Evolutionary conservation across 2,797 vertebrate species (phyloP), one percentile per base, ranked within the genome.

Genomic region (Kryptolebias ocellatus): DNA sequence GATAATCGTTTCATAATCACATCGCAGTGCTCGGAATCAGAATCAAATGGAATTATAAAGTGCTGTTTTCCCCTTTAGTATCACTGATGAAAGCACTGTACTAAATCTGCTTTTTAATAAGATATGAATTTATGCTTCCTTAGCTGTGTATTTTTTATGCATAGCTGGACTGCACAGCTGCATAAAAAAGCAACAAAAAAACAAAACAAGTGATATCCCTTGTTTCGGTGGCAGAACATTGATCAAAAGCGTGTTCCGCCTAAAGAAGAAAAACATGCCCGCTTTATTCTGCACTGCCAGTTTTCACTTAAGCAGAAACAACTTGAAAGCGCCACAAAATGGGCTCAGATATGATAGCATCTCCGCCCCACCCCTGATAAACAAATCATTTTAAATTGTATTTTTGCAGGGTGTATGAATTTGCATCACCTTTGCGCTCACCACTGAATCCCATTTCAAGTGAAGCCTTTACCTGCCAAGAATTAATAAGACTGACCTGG

Each of bases 181-280:
- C 5, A 34, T 34, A 34, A 34, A 34, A 34, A 34, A 82, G 76
- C 78, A 77, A 74, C 58, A 79, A 45, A 63, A 62, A 83, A 44
- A 61, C 60, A 81, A 79, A 92, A 80, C 74, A 81, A 78, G 74
- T 81, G 72, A 86, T 79, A 75, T 83, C 87, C 78, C 86, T 84
- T 78, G 55, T 86, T 86, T 85, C 67, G 57, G 66, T 80, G 76
- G 89, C 78, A 83, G 77, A 85, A 80, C 69, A 73, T 51, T 89
- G 83, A 92, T 93, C 87, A 92, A 92, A 91, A 83, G 74, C 80
- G 67, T 76, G 79, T 81, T 87, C 74, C 75, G 72, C 85, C 85
- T 62, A 72, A 74, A 85, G 81, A 79, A 90, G 85, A 90, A 86
- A 88, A 87, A 73, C 55, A 49, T 44, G 67, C 78, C 81, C 82